A percentile compares a stretch with the other conserved stretches of the same genome.
Conservation (phyloP, 1,140 invertebrate genomes). For the Ostrea edulis region DNA sequence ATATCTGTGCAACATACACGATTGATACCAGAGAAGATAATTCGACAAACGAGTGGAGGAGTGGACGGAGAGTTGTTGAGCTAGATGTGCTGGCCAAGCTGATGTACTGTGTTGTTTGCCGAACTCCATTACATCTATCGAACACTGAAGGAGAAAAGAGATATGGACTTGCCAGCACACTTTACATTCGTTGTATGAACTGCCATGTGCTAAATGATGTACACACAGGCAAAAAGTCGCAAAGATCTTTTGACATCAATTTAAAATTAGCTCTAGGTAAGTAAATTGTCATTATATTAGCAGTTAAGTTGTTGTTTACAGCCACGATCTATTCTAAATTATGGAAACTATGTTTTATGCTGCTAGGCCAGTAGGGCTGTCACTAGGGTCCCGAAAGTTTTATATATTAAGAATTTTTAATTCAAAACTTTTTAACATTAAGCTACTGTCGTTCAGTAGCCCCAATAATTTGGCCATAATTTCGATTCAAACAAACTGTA, state of each 20-base stretch:
- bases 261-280: constrained; percentile 43
- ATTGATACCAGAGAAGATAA: no score
- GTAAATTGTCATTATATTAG: no score
- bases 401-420: no score
- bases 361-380: no score
- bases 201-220: constrained; percentile 36
- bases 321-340: no score
- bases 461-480: no score
- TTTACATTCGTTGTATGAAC: constrained; percentile 21
- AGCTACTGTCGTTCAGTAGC: no score
- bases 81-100: constrained; percentile 8
- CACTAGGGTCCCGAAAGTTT: no score
- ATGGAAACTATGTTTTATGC: no score
- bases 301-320: no score
- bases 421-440: no score
- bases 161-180: constrained; percentile 9
- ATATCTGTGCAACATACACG: neutral
- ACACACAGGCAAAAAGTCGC: neutral
- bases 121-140: neutral
- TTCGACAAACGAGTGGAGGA: neutral
- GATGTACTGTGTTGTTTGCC: constrained; percentile 9
- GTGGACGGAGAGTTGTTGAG: neutral
- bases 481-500: no score
- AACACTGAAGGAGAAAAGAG: constrained; percentile 18
- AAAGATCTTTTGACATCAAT: constrained; percentile 31